Evolutionary conservation across 2,888 invertebrate genomes (phyloP).

Genomic region (Synergus umbraculus): DNA sequence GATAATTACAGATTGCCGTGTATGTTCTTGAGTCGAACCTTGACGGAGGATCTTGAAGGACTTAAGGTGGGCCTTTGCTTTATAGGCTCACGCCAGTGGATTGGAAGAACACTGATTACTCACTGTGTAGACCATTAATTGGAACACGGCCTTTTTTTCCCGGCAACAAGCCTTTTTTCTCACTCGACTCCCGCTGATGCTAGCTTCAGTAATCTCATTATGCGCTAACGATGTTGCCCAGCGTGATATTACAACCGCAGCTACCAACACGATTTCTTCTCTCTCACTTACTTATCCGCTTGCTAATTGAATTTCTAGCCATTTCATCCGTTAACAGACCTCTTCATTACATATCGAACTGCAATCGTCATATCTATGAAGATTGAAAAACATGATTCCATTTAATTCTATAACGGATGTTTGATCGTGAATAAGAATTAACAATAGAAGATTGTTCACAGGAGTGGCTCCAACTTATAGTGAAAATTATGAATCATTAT

Average conservation of each 20-base stretch:
- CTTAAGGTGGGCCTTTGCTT: conserved; percentile 36
- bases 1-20: conserved; percentile 31
- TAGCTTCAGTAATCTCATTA: conserved; percentile 65
- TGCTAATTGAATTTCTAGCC: conserved; percentile 22
- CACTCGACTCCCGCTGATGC: conserved; percentile 38
- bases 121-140: conserved; percentile 46
- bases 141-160: conserved; percentile 46
- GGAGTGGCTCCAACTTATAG: not conserved
- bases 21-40: conserved; percentile 20
- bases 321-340: not conserved
- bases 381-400: not conserved
- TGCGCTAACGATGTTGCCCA: conserved; percentile 65
- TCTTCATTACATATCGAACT: not conserved
- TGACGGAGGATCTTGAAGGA: conserved; percentile 36
- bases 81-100: conserved; percentile 37
- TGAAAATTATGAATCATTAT: conserved; percentile 28
- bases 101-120: conserved; percentile 41
- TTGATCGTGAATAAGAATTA: not conserved
- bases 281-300: not conserved
- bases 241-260: conserved; percentile 61
- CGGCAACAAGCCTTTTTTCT: conserved; percentile 20
- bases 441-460: not conserved
- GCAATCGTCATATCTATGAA: not conserved
- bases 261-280: conserved; percentile 28
- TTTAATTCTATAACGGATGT: not conserved